Percentiles rank a stretch among this genome's conserved stretches.
Conservation (phyloP, 2,113 vertebrate species). For the Prunella fulvescens region DNA sequence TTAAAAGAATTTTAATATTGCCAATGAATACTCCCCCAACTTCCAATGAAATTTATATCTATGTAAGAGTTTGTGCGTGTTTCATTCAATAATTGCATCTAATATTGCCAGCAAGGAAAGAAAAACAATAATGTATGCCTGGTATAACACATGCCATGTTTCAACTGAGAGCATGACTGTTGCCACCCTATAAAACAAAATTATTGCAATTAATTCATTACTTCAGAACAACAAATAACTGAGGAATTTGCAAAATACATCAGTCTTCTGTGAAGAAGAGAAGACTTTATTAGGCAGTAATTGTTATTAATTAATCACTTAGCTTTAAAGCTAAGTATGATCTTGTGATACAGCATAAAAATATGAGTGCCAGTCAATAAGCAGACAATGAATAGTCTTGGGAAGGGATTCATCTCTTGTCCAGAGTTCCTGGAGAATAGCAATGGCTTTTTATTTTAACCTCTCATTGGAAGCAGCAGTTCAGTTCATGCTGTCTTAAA, state of each 20-base stretch:
- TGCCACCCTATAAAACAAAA: neutral
- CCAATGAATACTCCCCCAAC: neutral
- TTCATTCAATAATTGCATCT: neutral
- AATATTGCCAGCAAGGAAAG: neutral
- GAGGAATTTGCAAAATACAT: neutral
- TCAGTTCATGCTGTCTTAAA: neutral
- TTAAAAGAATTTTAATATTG: neutral
- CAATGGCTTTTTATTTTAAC: neutral
- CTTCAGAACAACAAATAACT: neutral
- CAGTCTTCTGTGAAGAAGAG: neutral
- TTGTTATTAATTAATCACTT: neutral
- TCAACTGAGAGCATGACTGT: neutral
- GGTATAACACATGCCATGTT: neutral
- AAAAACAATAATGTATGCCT: neutral
- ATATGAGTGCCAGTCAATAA: neutral
- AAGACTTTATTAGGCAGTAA: neutral
- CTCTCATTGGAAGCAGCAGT: neutral
- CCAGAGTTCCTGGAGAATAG: neutral
- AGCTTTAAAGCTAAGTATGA: neutral
- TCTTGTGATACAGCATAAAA: neutral
- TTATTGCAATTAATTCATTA: neutral
- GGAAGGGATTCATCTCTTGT: neutral
- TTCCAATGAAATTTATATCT: neutral
- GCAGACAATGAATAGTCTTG: neutral
- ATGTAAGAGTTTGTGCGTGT: neutral